Conservation (phyloP, 2,113 vertebrate genomes). For the Pachycephala philippinensis region DNA sequence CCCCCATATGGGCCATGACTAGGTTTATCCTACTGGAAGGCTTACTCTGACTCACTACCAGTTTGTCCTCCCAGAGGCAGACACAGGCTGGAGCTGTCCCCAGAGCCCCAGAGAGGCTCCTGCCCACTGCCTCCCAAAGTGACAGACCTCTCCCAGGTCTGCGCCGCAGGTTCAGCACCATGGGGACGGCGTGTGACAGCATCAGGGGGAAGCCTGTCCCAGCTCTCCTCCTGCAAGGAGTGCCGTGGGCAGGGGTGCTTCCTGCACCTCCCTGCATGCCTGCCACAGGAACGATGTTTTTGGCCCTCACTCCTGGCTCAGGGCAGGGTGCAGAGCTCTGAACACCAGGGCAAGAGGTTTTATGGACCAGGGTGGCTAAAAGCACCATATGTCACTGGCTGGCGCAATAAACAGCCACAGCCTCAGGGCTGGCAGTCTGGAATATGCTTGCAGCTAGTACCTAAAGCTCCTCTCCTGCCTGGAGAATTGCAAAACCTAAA, state of each 20-base stretch:
- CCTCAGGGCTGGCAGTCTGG: background rate
- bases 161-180: fast-evolving
- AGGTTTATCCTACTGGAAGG: background rate
- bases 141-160: background rate
- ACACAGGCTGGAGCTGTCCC: background rate
- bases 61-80: background rate
- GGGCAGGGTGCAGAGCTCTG: background rate
- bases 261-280: background rate
- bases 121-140: fast-evolving
- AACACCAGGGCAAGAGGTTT: fast-evolving
- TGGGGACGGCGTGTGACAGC: fast-evolving
- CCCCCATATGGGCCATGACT: background rate
- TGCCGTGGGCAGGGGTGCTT: fast-evolving
- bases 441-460: background rate
- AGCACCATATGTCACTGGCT: background rate
- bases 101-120: background rate
- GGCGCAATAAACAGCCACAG: background rate
- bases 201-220: background rate
- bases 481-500: background rate
- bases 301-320: fast-evolving
- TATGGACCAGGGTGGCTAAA: background rate
- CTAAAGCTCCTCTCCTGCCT: background rate
- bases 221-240: background rate
- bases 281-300: fast-evolving
- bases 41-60: background rate